phyloP scores from a whole-genome alignment of 2,113 vertebrate species.

The Harpagus bidentatus region DNA sequence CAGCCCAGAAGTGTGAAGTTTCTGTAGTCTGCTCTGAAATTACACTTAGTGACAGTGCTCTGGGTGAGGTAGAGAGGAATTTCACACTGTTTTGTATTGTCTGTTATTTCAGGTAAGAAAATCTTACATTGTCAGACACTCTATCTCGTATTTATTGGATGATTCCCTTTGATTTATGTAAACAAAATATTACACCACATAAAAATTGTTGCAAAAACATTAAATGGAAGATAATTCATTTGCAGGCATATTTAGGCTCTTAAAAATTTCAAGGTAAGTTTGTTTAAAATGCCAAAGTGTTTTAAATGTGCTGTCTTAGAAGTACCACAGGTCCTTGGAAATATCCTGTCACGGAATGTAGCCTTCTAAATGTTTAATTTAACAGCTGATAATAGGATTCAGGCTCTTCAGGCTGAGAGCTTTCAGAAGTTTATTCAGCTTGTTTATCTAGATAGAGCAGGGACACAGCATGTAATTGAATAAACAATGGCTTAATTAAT shows the following conservation, averaged over 20 bases:
- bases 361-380: background rate
- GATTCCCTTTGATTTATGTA: background rate
- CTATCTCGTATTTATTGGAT: background rate
- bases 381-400: background rate
- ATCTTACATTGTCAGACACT: background rate
- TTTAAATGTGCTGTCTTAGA: background rate
- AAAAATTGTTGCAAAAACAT: background rate
- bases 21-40: background rate
- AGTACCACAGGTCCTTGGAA: background rate
- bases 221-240: background rate
- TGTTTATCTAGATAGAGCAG: background rate
- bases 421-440: conserved; percentile 3
- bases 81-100: background rate
- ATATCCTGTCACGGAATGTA: background rate
- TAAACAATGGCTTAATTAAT: conserved; percentile 17
- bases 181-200: background rate
- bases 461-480: background rate
- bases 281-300: background rate
- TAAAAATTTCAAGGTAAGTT: background rate
- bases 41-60: background rate
- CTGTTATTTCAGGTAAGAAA: background rate
- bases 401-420: background rate
- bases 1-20: background rate
- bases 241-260: background rate
- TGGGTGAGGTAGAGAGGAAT: background rate